Evolutionary conservation across 2,113 vertebrate species (phyloP), one percentile per base, ranked within the genome.

Genomic region (Pomatostomus ruficeps): DNA sequence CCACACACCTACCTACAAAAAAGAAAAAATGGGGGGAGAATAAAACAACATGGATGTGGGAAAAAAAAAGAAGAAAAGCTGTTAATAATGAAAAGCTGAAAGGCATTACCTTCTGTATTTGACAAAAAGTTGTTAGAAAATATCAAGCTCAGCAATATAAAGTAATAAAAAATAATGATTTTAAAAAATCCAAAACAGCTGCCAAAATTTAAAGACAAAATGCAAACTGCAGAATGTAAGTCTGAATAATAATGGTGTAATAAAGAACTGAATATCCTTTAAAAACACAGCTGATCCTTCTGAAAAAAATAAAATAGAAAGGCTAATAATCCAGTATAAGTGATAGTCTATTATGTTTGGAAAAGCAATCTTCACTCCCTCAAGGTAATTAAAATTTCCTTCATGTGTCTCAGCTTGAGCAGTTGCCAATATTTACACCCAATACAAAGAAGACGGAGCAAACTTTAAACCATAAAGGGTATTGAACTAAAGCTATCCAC

Each of bases 371-470:
- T 91, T 76, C 85, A 75, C 59, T 96, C 58, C 77, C 46, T 89
- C 46, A 66, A 76, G 23, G 74, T 95, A 95, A 96, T 89, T 94
- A 94, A 93, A 85, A 85, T 87, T 85, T 89, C n/a, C 63, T 93
- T 91, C 46, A 59, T 80, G 86, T 65, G 23, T 57, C 52, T 88
- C 31, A 85, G 62, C 35, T 71, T 87, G 71, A 94, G 78, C 63
- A 80, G 46, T 46, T 85, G 48, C 62, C 33, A 71, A 36, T 68
- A 57, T 33, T 18, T 43, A 85, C 17, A 89, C 23, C 35, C 71
- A 80, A 62, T 43, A 65, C 26, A 95, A 85, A 89, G 65, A 77
- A 78, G 40, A 92, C 12, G 52, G 78, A 89, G 45, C 15, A 89
- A 87, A 81, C 43, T 83, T 93, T 76, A 93, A 93, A 78, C 23